Evolutionary conservation across 2,113 vertebrate genomes (phyloP).

Genomic region (Eonycteris spelaea): DNA sequence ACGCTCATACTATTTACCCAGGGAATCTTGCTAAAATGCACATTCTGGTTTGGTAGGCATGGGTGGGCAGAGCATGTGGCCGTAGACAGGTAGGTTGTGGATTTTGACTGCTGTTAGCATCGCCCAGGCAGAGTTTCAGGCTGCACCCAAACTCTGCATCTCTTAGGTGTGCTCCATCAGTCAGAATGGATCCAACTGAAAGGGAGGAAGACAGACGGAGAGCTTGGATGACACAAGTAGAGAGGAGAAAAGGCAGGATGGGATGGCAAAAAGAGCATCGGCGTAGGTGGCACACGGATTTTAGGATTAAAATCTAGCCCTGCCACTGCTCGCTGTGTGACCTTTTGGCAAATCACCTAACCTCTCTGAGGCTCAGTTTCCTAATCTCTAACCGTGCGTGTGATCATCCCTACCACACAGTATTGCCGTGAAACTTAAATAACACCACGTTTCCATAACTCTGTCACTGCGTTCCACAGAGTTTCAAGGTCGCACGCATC

Average conservation of each 20-base stretch:
- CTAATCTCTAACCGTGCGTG: not conserved
- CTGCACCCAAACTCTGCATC: not conserved
- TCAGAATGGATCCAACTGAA: not conserved
- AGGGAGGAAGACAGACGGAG: not conserved
- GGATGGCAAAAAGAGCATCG: not conserved
- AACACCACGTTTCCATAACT: not conserved
- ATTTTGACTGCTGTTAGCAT: not conserved
- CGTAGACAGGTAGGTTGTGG: not conserved
- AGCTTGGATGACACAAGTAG: no score
- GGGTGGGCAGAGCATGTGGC: not conserved
- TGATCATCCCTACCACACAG: not conserved
- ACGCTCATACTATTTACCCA: not conserved
- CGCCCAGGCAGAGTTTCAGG: not conserved
- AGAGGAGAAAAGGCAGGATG: not conserved
- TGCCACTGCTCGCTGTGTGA: not conserved
- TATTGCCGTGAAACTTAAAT: not conserved
- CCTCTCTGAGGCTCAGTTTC: not conserved
- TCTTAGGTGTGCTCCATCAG: not conserved
- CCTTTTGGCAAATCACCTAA: not conserved
- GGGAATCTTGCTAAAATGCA: not conserved
- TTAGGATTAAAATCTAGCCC: not conserved
- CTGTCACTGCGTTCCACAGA: not conserved
- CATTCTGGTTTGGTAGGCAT: not conserved
- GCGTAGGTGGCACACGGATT: no score
- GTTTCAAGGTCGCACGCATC: not conserved